Evolutionary conservation across 2,888 invertebrate genomes (phyloP).

Genomic region (Callinectes sapidus): DNA sequence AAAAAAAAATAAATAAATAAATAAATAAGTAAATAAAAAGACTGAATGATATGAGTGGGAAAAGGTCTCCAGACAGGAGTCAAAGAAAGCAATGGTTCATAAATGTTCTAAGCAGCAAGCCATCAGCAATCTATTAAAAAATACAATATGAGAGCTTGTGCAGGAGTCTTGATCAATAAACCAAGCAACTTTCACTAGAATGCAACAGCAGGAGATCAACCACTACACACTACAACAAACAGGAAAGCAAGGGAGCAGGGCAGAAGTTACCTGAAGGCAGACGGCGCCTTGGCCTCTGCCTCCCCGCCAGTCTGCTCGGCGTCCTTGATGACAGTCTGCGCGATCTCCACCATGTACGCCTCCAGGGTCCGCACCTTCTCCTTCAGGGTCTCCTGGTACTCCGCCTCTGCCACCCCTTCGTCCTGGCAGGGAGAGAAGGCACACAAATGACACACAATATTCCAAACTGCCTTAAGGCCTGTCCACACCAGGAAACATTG

Average conservation of each 20-base stretch:
- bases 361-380: conserved; percentile 72
- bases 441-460: neutral
- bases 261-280: conserved; percentile 62
- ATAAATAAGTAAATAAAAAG: too few relatives aligned
- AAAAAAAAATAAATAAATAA: too few relatives aligned
- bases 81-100: too few relatives aligned
- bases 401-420: conserved; percentile 72
- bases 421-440: conserved; percentile 50
- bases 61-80: too few relatives aligned
- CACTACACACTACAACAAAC: neutral
- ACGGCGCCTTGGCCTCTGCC: conserved; percentile 62
- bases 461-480: too few relatives aligned
- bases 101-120: too few relatives aligned
- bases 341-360: conserved; percentile 71
- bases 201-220: too few relatives aligned
- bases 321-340: conserved; percentile 71
- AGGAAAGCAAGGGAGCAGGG: neutral
- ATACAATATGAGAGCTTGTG: too few relatives aligned
- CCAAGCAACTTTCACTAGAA: too few relatives aligned
- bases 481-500: too few relatives aligned
- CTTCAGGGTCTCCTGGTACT: conserved; percentile 70
- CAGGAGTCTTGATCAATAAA: too few relatives aligned
- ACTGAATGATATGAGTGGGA: too few relatives aligned
- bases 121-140: neutral
- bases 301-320: conserved; percentile 67